Conservation (phyloP, 2,888 invertebrate species). For the Microctonus hyperodae region DNA sequence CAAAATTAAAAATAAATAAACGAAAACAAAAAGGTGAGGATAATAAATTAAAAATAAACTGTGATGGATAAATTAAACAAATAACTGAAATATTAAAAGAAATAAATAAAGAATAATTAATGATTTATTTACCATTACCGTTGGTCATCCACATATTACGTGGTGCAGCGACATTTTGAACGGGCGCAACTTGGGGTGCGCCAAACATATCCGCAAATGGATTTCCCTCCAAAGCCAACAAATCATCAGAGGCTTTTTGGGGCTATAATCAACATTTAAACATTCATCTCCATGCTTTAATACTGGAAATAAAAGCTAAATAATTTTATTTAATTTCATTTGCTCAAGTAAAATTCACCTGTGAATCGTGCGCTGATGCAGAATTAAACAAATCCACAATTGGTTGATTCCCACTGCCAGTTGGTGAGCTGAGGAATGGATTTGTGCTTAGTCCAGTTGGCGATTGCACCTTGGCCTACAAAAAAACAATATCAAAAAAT, state of each 20-base stretch:
- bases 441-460: slow-evolving; percentile 79
- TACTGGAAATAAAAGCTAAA: slow-evolving; percentile 3
- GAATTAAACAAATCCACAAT: slow-evolving; percentile 85
- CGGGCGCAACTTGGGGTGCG: slow-evolving; percentile 57
- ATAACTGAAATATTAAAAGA: slow-evolving; percentile 24
- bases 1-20: slow-evolving; percentile 48
- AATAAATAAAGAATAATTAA: slow-evolving; percentile 29
- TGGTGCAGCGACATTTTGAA: slow-evolving; percentile 55
- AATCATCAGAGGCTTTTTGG: slow-evolving; percentile 84
- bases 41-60: slow-evolving; percentile 1
- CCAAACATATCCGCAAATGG: slow-evolving; percentile 90
- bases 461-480: slow-evolving; percentile 79
- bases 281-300: no score
- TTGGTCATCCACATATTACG: slow-evolving; percentile 68
- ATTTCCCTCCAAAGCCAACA: slow-evolving; percentile 83
- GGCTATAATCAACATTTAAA: slow-evolving; percentile 40
- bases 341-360: slow-evolving; percentile 43
- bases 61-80: slow-evolving; percentile 30
- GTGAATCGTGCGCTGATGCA: slow-evolving; percentile 61
- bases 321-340: not conserved
- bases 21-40: slow-evolving; percentile 32
- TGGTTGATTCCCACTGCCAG: slow-evolving; percentile 64
- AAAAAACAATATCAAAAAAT: slow-evolving; percentile 2
- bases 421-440: slow-evolving; percentile 82
- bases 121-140: slow-evolving; percentile 63